Base-by-base conservation (phyloP, 2,888 invertebrate species). In the Ormyrus labotus region DNA sequence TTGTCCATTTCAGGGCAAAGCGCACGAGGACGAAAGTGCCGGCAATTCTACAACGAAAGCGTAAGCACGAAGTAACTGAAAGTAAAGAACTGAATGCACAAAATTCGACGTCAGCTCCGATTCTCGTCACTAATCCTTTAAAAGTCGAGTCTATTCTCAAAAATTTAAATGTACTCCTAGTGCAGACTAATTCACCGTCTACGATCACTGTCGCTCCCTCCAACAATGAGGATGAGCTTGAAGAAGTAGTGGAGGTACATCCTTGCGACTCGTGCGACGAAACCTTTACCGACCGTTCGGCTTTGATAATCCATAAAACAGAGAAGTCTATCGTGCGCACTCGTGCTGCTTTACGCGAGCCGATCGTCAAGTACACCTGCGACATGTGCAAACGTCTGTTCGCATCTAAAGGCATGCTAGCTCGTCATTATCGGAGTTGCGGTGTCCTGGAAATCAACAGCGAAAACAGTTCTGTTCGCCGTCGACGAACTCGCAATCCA, bases 331-430 rank as follows among this genome's bases (percentile, higher is more conserved):
- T 86, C 55, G 71, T 83, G 2, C 80, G 84, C 13, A 84, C 84
- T 0, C 78, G 86, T 0, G 78, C 81, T 45, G 81, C 83, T 0
- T 55, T 85, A 7, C 83, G 81, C 6, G 83, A 82, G 7, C 76
- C 82, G 0, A 92, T 93, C 19, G 92, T 92, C 68, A 92, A 92
- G 19, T 88, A 87, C 79, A 83, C 78, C 51, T 90, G 90, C 48
- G 53, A 81, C 11, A 83, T 85, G 9, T 90, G 90, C 70, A 86
- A 85, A 0, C 88, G 87, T 34, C 84, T 84, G 9, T 90, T 90
- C 78, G 85, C 87, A 4, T 86, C 87, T 0, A 85, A 86, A 0
- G 86, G 84, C 3, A 85, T 87, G 51, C 80, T 90, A 4, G 87
- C 83, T 64, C 88, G 86, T n/a, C 90, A 90, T 45, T 64, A 65